phyloP scores from a whole-genome alignment of 2,113 vertebrate genomes.

The Tupaia tana region DNA sequence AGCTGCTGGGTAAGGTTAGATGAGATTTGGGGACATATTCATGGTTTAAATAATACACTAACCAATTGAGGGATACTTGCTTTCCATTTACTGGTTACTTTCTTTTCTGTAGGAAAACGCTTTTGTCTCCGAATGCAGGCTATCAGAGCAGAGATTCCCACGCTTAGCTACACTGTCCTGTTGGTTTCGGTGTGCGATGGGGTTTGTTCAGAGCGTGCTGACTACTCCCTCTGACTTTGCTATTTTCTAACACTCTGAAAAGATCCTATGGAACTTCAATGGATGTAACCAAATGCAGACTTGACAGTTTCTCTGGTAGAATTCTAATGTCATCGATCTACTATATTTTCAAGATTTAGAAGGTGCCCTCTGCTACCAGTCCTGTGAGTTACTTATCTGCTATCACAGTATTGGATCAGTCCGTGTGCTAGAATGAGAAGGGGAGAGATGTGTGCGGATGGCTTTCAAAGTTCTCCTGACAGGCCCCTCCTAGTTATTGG shows the following conservation, averaged over 20 bases:
- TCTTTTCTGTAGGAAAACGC: not conserved
- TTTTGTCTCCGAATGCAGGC: not conserved
- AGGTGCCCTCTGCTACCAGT: not conserved
- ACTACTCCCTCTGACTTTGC: fast-evolving
- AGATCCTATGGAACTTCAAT: not conserved
- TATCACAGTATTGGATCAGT: too few relatives aligned
- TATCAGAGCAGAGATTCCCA: not conserved
- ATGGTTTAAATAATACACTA: not conserved
- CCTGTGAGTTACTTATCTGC: not conserved
- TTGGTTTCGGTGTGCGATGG: not conserved
- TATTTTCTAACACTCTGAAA: not conserved
- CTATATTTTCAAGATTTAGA: not conserved
- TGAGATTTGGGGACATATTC: not conserved
- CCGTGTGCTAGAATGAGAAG: not conserved
- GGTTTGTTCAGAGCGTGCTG: too few relatives aligned
- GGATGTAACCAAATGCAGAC: not conserved
- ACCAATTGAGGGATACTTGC: not conserved
- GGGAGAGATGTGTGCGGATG: not conserved
- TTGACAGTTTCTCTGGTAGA: not conserved
- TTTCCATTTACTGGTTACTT: not conserved
- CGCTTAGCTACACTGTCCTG: fast-evolving
- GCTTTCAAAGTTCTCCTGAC: not conserved
- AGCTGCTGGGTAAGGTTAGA: not conserved
- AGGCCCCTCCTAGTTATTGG: fast-evolving
- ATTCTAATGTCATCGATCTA: not conserved